Conservation (phyloP, 2,113 vertebrate species). For the Colius striatus region DNA sequence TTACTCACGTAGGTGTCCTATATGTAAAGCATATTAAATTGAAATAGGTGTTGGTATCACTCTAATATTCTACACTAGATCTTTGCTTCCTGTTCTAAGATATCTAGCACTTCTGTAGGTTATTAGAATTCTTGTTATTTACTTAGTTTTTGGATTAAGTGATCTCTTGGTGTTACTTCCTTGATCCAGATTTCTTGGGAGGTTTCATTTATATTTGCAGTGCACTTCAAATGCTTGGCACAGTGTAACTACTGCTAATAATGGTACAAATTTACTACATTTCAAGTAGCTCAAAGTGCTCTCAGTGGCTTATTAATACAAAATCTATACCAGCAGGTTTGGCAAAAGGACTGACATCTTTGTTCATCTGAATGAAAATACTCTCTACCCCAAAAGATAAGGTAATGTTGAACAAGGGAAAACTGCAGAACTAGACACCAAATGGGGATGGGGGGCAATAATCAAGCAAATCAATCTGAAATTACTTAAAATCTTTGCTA, state of each 20-base stretch:
- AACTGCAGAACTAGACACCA: neutral
- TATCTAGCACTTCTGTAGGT: neutral
- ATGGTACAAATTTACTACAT: neutral
- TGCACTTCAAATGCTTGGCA: neutral
- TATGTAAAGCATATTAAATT: neutral
- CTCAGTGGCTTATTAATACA: neutral
- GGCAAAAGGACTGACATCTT: neutral
- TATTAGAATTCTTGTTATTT: neutral
- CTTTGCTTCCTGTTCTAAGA: neutral
- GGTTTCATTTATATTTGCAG: neutral
- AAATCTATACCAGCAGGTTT: neutral
- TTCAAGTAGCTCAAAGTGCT: neutral
- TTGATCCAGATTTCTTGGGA: neutral
- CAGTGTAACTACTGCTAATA: neutral
- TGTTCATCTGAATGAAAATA: constrained; percentile 6
- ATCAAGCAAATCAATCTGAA: neutral
- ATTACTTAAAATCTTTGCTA: neutral
- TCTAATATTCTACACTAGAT: neutral
- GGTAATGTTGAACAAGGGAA: neutral
- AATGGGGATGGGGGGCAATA: neutral
- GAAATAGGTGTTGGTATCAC: neutral
- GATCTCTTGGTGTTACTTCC: neutral
- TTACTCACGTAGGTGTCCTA: neutral
- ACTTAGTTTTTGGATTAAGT: neutral
- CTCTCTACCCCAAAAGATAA: neutral